Conservation (phyloP, 2,113 vertebrate species). For the Tympanuchus pallidicinctus region DNA sequence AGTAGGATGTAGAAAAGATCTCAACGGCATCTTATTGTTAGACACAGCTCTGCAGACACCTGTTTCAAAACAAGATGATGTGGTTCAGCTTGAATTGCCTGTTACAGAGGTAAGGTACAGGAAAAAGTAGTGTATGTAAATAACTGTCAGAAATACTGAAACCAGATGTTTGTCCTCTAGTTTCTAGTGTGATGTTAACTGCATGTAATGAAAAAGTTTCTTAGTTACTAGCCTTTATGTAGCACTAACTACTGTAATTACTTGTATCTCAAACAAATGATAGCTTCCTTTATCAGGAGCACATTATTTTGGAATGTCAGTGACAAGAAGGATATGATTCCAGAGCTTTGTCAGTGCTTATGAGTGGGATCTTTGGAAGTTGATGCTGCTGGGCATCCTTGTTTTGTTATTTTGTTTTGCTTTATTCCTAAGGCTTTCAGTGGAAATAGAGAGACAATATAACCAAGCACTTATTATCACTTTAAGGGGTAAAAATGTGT, state of each 20-base stretch:
- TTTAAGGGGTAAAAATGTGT: not conserved
- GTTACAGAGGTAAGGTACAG: constrained; percentile 92
- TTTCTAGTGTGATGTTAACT: not conserved
- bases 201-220: not conserved
- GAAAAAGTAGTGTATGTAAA: not conserved
- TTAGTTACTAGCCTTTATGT: not conserved
- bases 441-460: not conserved
- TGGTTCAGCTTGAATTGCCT: constrained; percentile 96
- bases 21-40: constrained; percentile 97
- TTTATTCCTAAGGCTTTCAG: not conserved
- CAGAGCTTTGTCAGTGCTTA: not conserved
- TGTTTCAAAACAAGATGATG: constrained; percentile 94
- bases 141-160: not conserved
- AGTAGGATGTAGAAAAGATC: constrained; percentile 97
- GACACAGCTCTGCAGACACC: constrained; percentile 98
- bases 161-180: not conserved
- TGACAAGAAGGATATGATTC: not conserved
- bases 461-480: not conserved
- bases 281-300: not conserved
- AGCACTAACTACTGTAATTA: not conserved
- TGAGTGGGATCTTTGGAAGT: not conserved
- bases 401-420: not conserved
- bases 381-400: not conserved
- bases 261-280: not conserved
- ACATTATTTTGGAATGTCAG: not conserved